Base-by-base conservation (phyloP, 2,113 vertebrate genomes). In the Mustela nigripes region DNA sequence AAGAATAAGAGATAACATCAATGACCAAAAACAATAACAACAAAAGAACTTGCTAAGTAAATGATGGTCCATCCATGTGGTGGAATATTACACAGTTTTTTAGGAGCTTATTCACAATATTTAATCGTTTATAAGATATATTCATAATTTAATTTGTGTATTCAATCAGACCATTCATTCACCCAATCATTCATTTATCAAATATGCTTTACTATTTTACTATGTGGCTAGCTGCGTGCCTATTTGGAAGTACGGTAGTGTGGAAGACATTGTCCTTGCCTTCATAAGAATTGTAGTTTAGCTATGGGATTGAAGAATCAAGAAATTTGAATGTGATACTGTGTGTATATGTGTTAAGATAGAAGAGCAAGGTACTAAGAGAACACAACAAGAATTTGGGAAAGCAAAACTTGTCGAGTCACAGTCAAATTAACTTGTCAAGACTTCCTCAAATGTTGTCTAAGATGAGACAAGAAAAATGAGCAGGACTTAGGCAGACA, bases 61-160 rank as follows among this genome's bases (percentile, higher is more conserved):
- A 76, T 0, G 9, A n/a, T 28, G 1, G 0, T 18, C 15, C 4
- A 4, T 45, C 76, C 11, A 69, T 60, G 16, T 60, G 15, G 53
- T 56, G 4, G 11, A 71, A 80, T 92, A 94, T 21, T 39, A 28
- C 4, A 28, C 4, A 91, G 6, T 14, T 73, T 79, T 73, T 91
- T 33, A 60, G 94, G 94, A 67, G 45, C 22, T 39, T 90, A 33
- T 63, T 96, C 65, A 60, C 16, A 93, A 50, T 78, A 67, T 81
- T 91, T 81, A 63, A 9, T 84, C n/a, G 58, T 14, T 12, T 12
- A 81, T 92, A 71, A 62, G 87, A 73, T 84, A 22, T 15, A 79
- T 1, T 48, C 12, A 63, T 50, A 79, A 81, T 92, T 76, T 71
- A 36, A 87, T 53, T 67, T 62, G 36, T 92, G 12, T n/a, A 86